Evolutionary conservation across 2,888 invertebrate genomes (phyloP), one percentile per base, ranked within the genome.

Genomic region (Eilema griseolum): DNA sequence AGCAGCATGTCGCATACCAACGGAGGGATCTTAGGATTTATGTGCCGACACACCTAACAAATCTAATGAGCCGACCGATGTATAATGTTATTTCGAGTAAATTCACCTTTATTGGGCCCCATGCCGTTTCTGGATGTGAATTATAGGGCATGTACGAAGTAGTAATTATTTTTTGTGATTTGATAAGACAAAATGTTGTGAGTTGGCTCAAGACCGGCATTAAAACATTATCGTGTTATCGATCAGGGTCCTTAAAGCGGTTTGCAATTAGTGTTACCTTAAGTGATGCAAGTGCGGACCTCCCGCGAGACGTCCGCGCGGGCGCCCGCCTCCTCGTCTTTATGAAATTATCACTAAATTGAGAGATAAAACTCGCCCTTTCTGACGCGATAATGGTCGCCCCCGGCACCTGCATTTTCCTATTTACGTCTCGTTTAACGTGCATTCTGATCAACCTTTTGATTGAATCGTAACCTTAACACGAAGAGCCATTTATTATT

Each of bases 291-390:
- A 82, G 79, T 86, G 85, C 84, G 82, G 94, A 94, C 93, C 93
- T 88, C 89, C 92, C 93, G 91, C 83, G 78, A 77, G 77, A 76
- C 75, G 82, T 82, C 79, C n/a, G 66, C 84, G 78, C 79, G 80
- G 85, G 86, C 86, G 87, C 88, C 67, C 89, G 89, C 88, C 85
- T 82, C 74, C 82, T 79, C 77, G 79, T 82, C 81, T 89, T 92
- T 91, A 92, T 92, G 90, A 91, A 94, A 92, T 93, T 91, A 94
- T 92, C 92, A 89, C 89, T 89, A 89, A 92, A 93, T 93, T 94
- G 92, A 94, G 94, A 91, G 90, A 93, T 93, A 94, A 93, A 91
- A 85, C 87, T 88, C 78, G 85, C 85, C 87, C 82, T 83, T 84
- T 80, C 86, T 90, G 93, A 93, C 92, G 89, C 85, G 90, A 88